These are phyloP conservation scores for Muricea muricata DNA, from an alignment of 92 coral and sea anemone species.

Conservation along the genomic window DNA sequence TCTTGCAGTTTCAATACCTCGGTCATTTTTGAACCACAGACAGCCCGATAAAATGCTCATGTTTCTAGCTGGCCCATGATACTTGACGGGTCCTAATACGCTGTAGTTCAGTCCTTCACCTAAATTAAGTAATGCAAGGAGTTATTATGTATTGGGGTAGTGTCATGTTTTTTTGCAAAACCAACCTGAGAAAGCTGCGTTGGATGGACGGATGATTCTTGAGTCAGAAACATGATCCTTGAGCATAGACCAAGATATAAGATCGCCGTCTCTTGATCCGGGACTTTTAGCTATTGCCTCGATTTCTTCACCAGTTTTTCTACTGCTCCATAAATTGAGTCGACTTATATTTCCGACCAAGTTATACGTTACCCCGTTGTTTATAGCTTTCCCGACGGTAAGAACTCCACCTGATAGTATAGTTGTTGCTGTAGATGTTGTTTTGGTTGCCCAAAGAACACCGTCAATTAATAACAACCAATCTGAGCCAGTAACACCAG, in stretches of 20 bases:
- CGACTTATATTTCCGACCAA: not conserved
- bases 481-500: slow-evolving; percentile 1
- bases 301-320: not conserved
- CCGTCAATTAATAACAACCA: slow-evolving; percentile 18
- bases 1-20: not conserved
- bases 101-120: not conserved
- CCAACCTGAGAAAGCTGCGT: not conserved
- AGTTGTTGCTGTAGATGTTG: not conserved
- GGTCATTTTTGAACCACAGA: not conserved
- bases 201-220: slow-evolving; percentile 6
- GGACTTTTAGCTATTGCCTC: slow-evolving; percentile 1
- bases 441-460: not conserved
- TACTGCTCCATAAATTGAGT: not conserved
- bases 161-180: too few species aligned
- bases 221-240: not conserved
- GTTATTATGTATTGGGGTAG: too few species aligned
- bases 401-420: not conserved
- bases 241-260: not conserved
- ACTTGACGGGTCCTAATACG: not conserved
- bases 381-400: not conserved
- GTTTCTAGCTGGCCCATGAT: not conserved
- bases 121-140: too few species aligned
- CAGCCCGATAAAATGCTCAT: not conserved
- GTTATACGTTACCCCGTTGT: not conserved
- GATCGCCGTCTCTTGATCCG: not conserved